Evolutionary conservation across 2,888 invertebrate species (phyloP).

Genomic region (Anthophora plumipes): DNA sequence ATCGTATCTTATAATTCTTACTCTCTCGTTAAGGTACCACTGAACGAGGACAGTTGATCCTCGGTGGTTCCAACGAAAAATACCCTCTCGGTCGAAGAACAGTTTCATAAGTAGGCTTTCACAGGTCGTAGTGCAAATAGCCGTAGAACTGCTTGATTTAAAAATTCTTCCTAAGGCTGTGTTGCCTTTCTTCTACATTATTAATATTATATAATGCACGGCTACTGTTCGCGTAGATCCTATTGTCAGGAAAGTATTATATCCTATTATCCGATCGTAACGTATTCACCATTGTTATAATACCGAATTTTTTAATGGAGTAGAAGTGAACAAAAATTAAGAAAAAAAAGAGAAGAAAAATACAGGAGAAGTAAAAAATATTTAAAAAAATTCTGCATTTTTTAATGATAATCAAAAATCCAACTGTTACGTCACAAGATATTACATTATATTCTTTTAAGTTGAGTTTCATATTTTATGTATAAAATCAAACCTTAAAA

Average conservation of each 20-base stretch:
- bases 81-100: neutral
- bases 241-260: constrained; percentile 18
- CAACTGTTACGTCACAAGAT: no score
- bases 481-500: no score
- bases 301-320: neutral
- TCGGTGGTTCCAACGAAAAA: neutral
- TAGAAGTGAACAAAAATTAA: neutral
- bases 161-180: neutral
- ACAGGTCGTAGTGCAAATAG: neutral
- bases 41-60: constrained; percentile 1
- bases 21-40: neutral
- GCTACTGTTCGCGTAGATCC: neutral
- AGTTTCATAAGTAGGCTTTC: neutral
- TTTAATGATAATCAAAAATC: no score
- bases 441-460: no score
- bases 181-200: neutral
- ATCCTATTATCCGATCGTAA: neutral
- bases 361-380: neutral
- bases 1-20: constrained; percentile 32
- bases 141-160: neutral
- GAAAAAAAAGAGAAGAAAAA: neutral
- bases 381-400: no score
- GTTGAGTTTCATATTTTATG: no score
- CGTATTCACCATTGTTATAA: neutral
- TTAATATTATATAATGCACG: neutral